phyloP scores from a whole-genome alignment of 2,888 invertebrate species.

The Epirrita christyi region DNA sequence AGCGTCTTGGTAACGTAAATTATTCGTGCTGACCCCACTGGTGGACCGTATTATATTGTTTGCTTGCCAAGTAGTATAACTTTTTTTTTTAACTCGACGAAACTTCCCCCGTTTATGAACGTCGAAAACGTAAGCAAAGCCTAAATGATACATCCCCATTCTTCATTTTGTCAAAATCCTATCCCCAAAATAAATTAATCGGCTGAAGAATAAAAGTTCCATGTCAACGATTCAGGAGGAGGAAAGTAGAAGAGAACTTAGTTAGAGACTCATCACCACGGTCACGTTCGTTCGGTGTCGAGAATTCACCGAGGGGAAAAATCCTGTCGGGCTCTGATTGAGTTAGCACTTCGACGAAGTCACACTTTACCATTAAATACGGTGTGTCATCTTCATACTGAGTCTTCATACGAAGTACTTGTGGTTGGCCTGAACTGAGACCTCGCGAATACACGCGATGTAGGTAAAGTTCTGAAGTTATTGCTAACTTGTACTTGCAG shows the following conservation, averaged over 20 bases:
- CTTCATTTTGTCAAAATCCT: conserved; percentile 21
- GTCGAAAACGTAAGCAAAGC: not conserved
- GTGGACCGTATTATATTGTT: too few species aligned
- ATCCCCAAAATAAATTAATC: conserved; percentile 33
- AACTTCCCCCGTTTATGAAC: too few species aligned
- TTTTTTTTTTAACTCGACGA: too few species aligned
- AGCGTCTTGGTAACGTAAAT: too few species aligned
- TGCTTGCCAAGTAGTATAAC: too few species aligned
- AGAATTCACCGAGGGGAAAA: conserved; percentile 57
- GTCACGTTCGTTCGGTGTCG: conserved; percentile 51
- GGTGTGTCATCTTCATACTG: conserved; percentile 1
- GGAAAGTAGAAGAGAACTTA: conserved; percentile 52
- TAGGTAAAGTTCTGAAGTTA: too few species aligned
- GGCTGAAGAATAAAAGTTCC: conserved; percentile 32
- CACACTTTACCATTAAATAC: conserved; percentile 4
- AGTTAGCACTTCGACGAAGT: conserved; percentile 62
- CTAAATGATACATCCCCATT: not conserved
- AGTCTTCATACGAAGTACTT: too few species aligned
- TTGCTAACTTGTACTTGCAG: too few species aligned
- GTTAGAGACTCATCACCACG: conserved; percentile 55
- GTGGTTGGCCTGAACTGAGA: too few species aligned
- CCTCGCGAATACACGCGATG: too few species aligned
- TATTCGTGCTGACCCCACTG: too few species aligned
- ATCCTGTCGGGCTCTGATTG: conserved; percentile 69
- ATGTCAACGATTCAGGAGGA: conserved; percentile 23